phyloP scores from a whole-genome alignment of 2,888 invertebrate species.

The Acleris holmiana region DNA sequence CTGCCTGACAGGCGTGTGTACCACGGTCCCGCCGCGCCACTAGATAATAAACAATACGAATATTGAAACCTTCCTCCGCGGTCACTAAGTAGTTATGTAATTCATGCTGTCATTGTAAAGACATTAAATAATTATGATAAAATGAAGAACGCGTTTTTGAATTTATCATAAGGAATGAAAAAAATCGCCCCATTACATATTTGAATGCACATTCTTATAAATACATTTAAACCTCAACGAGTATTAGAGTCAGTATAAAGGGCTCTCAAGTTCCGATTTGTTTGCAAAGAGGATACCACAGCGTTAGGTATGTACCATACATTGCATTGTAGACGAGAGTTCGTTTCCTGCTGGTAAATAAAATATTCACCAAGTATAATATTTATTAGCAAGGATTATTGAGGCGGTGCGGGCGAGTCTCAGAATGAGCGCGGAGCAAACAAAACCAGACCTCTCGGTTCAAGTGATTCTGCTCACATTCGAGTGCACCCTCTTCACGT shows the following conservation, averaged over 20 bases:
- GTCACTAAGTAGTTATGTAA: not conserved
- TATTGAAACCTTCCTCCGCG: not conserved
- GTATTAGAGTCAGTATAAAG: conserved; percentile 3
- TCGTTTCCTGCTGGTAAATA: conserved; percentile 13
- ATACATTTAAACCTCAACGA: conserved; percentile 3
- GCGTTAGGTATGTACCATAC: conserved; percentile 3
- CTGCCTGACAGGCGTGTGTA: conserved; percentile 65
- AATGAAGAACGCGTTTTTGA: not conserved
- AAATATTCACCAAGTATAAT: not conserved
- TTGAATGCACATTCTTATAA: too few relatives aligned
- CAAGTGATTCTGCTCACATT: conserved; percentile 35
- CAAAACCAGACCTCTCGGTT: conserved; percentile 29
- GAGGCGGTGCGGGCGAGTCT: not conserved
- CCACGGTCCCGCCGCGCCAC: conserved; percentile 54
- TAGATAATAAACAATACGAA: conserved; percentile 40
- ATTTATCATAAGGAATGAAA: not conserved
- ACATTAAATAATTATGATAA: not conserved
- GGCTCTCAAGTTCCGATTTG: conserved; percentile 25
- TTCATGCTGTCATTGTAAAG: too few relatives aligned
- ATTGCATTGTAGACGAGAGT: conserved; percentile 12
- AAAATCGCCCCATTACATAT: not conserved
- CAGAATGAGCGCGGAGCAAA: conserved; percentile 18
- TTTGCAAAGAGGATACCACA: conserved; percentile 15
- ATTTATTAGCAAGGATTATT: conserved; percentile 6
- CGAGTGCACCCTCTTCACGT: conserved; percentile 28